A percentile compares a stretch with the other conserved stretches of the same genome.
Evolutionary conservation across 1,140 invertebrate genomes (phyloP).

Genomic region (Bactericera cockerelli): DNA sequence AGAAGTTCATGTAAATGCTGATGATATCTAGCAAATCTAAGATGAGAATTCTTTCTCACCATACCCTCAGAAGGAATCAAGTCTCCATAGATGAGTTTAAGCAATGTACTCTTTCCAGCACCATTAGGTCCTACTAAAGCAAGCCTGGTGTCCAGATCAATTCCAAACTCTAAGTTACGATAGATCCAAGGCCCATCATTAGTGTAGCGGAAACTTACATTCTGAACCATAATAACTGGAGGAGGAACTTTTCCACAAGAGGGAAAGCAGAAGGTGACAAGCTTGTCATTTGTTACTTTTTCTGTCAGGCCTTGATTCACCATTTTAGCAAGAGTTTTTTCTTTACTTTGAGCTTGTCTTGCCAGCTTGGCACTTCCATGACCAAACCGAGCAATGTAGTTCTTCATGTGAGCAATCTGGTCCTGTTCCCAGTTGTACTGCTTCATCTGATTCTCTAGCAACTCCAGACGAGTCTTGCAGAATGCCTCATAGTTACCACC

Average conservation of each 20-base stretch:
- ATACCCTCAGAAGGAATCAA: conserved; percentile 88
- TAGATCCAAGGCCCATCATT: conserved; percentile 85
- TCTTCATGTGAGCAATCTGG: conserved; percentile 99
- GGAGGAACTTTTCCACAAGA: conserved; percentile 93
- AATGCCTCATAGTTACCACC: conserved; percentile 93
- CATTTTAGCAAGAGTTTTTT: conserved; percentile 99
- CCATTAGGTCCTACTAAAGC: conserved; percentile 98
- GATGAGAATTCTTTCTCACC: conserved; percentile 94
- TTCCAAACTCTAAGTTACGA: conserved; percentile 95
- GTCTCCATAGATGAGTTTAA: conserved; percentile 91
- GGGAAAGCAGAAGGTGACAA: conserved; percentile 88
- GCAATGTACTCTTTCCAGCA: conserved; percentile 92
- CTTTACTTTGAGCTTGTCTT: conserved; percentile 96
- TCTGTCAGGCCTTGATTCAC: conserved; percentile 93
- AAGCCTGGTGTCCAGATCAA: conserved; percentile 92
- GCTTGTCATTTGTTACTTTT: conserved; percentile 79
- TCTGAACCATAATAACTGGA: conserved; percentile 97
- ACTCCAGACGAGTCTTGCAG: conserved; percentile 76
- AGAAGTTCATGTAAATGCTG: conserved; percentile 95
- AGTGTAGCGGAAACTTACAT: conserved; percentile 89
- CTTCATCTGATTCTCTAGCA: conserved; percentile 97
- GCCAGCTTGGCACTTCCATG: conserved; percentile 97
- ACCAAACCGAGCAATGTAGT: conserved; percentile 98
- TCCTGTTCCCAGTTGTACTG: conserved; percentile 99
- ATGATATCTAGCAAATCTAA: conserved; percentile 94